Evolutionary conservation across 2,113 vertebrate genomes (phyloP).

Genomic region (Tachysurus vachellii): DNA sequence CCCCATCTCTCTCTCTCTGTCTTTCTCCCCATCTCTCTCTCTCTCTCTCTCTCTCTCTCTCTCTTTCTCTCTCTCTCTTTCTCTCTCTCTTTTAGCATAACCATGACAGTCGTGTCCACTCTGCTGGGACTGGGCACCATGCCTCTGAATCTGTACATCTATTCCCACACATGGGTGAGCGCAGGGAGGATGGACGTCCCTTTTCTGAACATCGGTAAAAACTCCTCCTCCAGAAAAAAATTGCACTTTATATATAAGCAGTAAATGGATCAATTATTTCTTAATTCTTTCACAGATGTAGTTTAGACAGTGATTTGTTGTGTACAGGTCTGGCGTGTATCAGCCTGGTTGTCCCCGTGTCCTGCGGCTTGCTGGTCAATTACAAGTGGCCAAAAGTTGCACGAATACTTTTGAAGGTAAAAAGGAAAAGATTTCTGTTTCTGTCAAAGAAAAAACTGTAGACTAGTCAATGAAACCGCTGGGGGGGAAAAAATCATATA

Average conservation of each 20-base stretch:
- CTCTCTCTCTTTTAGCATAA: not conserved
- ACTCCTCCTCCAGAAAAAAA: no score
- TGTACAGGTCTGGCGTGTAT: conserved; percentile 65
- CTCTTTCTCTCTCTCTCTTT: not conserved
- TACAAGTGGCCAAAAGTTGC: conserved; percentile 68
- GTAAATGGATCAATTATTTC: not conserved
- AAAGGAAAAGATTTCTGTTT: not conserved
- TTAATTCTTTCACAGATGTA: not conserved
- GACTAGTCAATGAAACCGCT: no score
- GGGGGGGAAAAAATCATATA: no score
- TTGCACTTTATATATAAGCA: not conserved
- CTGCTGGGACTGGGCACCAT: conserved; percentile 1
- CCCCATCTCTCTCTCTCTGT: no score
- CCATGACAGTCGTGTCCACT: not conserved
- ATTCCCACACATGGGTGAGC: not conserved
- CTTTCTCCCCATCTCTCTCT: no score
- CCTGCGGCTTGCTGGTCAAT: conserved; percentile 63
- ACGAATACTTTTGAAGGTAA: conserved; percentile 67
- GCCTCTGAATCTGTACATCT: not conserved
- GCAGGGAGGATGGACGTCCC: not conserved
- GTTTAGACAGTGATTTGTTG: not conserved
- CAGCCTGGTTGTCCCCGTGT: conserved; percentile 64
- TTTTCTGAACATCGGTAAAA: not conserved
- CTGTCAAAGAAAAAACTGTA: not conserved
- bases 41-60: no score